phyloP scores from a whole-genome alignment of 1,140 invertebrate genomes.

The Apis mellifera region Amel_HAv3.1 CM009936.2:9332501-9333000 shows the following conservation, averaged over 20 bases:
- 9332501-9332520: background rate
- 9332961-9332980: background rate
- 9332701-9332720: constrained; percentile 74
- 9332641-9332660: constrained; percentile 67
- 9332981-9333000: background rate
- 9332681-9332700: constrained; percentile 69
- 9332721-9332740: constrained; percentile 79
- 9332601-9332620: constrained; percentile 14
- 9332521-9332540: constrained; percentile 5
- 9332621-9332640: constrained; percentile 58
- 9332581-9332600: background rate
- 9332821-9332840: constrained; percentile 79
- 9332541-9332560: background rate
- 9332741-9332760: constrained; percentile 80
- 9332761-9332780: constrained; percentile 82
- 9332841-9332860: constrained; percentile 81
- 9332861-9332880: constrained; percentile 62
- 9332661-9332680: constrained; percentile 69
- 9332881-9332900: constrained; percentile 36
- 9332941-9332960: constrained; percentile 8
- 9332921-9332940: constrained; percentile 37
- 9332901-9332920: constrained; percentile 5
- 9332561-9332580: background rate
- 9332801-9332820: constrained; percentile 81
- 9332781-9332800: constrained; percentile 82